Evolutionary conservation across 2,888 invertebrate species (phyloP), one percentile per base, ranked within the genome.

Genomic region (Neoaliturus tenellus): DNA sequence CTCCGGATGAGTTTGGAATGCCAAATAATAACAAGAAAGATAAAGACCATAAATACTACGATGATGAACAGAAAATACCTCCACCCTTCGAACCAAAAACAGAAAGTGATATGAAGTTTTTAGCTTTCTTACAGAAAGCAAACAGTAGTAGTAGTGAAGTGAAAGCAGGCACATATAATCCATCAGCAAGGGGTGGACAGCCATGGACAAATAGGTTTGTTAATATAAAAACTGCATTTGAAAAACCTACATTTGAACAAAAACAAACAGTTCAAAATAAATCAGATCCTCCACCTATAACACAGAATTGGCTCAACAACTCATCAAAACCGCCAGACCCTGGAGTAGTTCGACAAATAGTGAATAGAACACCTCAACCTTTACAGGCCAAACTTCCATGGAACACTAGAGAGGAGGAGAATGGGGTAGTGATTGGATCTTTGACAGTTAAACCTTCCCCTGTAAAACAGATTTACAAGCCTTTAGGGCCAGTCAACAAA

Each of bases 191-290:
- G 89, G 86, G 91, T 89, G 91, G 81, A 86, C 92, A 94, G 48
- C 95, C 96, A 88, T 97, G 97, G 97, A 95, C 94, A 88, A 96
- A 92, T 88, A 93, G 96, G 85, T 97, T 97, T 89, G 96, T 96
- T 0, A 95, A 95, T 87, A 95, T 97, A 44, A 97, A 96, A 90
- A 95, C 95, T 48, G 92, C 94, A 0, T 97, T 97, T 89, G 97
- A 97, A 89, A 93, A 92, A 39, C 88, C 89, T 23, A 85, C 71
- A 51, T 12, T 14, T 25, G 39, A 75, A 17, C 25, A 35, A 17
- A 84, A 55, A 73, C 73, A 84, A 58, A 33, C 71, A 12, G 78
- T 73, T 23, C 86, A 86, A 0, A 91, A 91, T 75, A 71, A 75
- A 41, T 84, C 85, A 25, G 87, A 62, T 8, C 33, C 39, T 28